Conservation (phyloP, 2,113 vertebrate species). For the Leuciscus idus region DNA sequence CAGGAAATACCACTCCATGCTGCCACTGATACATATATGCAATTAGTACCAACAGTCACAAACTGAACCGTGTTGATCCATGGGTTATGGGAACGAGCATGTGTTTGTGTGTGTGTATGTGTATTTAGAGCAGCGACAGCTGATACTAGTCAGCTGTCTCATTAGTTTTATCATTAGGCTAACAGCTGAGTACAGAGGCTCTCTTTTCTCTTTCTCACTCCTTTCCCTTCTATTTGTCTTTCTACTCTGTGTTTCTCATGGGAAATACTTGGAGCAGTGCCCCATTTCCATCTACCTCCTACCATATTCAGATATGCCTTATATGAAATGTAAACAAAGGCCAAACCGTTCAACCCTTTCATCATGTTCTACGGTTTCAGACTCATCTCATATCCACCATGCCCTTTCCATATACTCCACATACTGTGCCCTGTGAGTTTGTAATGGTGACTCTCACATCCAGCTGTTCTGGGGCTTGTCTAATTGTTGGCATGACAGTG, state of each 20-base stretch:
- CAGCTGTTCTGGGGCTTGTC: conserved; percentile 28
- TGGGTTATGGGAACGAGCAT: conserved; percentile 2
- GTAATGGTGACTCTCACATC: not conserved
- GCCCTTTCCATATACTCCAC: conserved; percentile 10
- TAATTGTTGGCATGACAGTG: conserved; percentile 43
- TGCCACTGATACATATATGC: conserved; percentile 14
- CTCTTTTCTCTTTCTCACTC: conserved; percentile 47
- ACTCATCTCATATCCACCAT: conserved; percentile 17
- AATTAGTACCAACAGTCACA: conserved; percentile 34
- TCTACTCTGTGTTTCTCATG: conserved; percentile 53
- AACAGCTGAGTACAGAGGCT: conserved; percentile 73
- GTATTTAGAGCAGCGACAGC: conserved; percentile 43
- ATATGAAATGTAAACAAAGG: conserved; percentile 20
- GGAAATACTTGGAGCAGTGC: conserved; percentile 52
- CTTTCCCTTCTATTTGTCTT: conserved; percentile 36
- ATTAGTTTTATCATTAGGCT: conserved; percentile 80
- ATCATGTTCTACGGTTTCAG: conserved; percentile 37
- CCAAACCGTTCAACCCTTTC: conserved; percentile 31
- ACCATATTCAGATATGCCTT: conserved; percentile 23
- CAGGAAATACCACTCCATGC: conserved; percentile 20
- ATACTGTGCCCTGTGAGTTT: conserved; percentile 14
- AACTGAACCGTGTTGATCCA: conserved; percentile 26
- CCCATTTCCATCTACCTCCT: conserved; percentile 34
- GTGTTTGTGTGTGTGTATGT: conserved; percentile 25
- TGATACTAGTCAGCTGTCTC: conserved; percentile 75